Conservation (phyloP, 2,113 vertebrate genomes). For the Budorcas taxicolor region DNA sequence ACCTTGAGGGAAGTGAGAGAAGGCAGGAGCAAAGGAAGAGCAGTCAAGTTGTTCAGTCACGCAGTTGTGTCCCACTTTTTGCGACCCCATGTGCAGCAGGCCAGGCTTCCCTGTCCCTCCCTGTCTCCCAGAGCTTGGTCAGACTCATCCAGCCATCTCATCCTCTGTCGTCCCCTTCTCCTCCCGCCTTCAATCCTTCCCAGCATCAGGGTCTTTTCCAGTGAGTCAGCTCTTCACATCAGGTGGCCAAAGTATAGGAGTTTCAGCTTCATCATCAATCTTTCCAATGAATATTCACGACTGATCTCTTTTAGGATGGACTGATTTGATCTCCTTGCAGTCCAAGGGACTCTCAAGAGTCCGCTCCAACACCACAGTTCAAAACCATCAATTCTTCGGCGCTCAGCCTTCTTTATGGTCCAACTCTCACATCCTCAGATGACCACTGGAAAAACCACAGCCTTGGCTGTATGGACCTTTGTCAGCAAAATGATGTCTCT, state of each 20-base stretch:
- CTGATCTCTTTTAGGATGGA: not conserved
- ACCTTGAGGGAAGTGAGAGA: not conserved
- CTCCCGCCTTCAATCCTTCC: not conserved
- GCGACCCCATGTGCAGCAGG: not conserved
- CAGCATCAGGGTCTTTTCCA: not conserved
- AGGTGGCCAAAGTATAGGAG: not conserved
- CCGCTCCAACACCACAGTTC: not conserved
- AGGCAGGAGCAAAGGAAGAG: not conserved
- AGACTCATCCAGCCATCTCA: not conserved
- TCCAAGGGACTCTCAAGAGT: not conserved
- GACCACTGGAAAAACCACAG: not conserved
- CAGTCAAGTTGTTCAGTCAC: not conserved
- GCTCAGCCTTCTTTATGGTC: not conserved
- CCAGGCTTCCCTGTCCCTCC: not conserved
- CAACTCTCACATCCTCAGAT: not conserved
- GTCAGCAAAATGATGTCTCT: not conserved
- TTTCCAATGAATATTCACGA: not conserved
- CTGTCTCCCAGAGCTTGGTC: not conserved
- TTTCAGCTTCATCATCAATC: not conserved
- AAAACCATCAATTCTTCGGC: not conserved
- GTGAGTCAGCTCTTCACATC: not conserved
- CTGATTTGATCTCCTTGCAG: not conserved
- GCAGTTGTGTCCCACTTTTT: accelerated
- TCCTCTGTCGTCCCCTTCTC: not conserved
- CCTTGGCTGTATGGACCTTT: not conserved